Base-by-base conservation (phyloP, 2,113 vertebrate genomes). In the Pantherophis guttatus region DNA sequence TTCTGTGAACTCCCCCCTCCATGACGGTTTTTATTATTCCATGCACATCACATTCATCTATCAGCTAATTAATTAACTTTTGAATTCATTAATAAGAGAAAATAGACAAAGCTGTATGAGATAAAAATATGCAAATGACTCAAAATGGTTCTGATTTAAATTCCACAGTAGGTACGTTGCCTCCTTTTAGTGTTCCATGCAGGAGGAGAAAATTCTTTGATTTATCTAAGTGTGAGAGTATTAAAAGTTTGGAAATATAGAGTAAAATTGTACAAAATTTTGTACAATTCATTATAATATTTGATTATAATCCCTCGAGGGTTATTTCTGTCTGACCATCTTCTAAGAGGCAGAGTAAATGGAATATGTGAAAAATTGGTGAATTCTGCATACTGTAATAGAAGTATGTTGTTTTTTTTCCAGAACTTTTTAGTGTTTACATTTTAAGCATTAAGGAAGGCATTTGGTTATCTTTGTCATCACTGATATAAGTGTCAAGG, bases 101-200 rank as follows among this genome's bases (percentile, higher is more conserved):
- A 2, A 88, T 21, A 94, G 50, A 8, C 1, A 55, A 92, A 95
- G 10, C 62, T 95, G 65, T 81, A 5, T 44, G 88, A 94, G 12
- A 91, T 90, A 81, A 92, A 90, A 24, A 17, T 86, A 81, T 0
- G 0, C 54, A 94, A 94, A 92, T 0, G 0, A 62, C 9, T 17
- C 90, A 50, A 55, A 88, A 90, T 81, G 33, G 62, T 94, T 89
- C 92, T 91, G 57, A 53, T 93, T 94, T 87, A 96, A 96, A 92
- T 8, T 48, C 11, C 62, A 11, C 0, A 81, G 26, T 12, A 24
- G 90, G 89, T 57, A 33, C 1, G 59, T 90, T 91, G 1, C 48
- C 7, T 44, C 29, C 87, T 52, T 9, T 39, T 26, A 50, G 10
- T 89, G 2, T 48, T 93, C 86, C 0, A 1, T 88, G 29, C 81